phyloP scores from a whole-genome alignment of 1,140 invertebrate species.

The Pollicipes pollicipes region DNA sequence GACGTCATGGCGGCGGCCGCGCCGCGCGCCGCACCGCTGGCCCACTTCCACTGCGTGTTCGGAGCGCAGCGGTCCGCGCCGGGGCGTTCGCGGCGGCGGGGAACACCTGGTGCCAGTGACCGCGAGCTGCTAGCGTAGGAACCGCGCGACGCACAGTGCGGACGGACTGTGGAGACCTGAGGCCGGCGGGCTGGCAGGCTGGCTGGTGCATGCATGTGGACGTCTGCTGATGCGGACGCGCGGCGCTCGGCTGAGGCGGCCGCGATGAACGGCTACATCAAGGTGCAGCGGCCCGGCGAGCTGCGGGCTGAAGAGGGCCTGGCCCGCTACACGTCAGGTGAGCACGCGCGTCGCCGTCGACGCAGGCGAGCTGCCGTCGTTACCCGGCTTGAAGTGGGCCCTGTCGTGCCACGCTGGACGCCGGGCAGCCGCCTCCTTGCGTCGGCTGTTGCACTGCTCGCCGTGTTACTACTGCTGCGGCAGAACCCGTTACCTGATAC shows the following conservation, averaged over 20 bases:
- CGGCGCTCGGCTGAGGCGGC: no score
- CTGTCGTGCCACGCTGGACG: no score
- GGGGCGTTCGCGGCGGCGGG: no score
- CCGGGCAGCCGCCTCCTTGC: no score
- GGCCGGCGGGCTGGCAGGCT: no score
- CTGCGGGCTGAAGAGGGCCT: not conserved
- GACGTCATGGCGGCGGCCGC: not conserved
- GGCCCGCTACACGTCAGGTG: not conserved
- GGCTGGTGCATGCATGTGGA: not conserved
- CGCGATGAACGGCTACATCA: not conserved
- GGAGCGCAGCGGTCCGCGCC: no score
- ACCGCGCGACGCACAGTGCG: not conserved
- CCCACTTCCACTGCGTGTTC: not conserved
- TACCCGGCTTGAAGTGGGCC: no score
- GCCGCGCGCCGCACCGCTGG: not conserved
- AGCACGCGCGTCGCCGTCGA: no score
- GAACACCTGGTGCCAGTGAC: not conserved
- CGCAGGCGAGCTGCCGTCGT: no score
- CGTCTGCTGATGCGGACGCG: not conserved
- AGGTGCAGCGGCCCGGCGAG: not conserved
- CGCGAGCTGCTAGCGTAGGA: not conserved
- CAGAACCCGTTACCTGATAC: no score
- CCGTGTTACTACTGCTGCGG: no score
- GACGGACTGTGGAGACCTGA: not conserved
- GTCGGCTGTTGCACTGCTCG: no score